Base-by-base conservation (phyloP, 2,797 vertebrate species). In the Alauda arvensis region DNA sequence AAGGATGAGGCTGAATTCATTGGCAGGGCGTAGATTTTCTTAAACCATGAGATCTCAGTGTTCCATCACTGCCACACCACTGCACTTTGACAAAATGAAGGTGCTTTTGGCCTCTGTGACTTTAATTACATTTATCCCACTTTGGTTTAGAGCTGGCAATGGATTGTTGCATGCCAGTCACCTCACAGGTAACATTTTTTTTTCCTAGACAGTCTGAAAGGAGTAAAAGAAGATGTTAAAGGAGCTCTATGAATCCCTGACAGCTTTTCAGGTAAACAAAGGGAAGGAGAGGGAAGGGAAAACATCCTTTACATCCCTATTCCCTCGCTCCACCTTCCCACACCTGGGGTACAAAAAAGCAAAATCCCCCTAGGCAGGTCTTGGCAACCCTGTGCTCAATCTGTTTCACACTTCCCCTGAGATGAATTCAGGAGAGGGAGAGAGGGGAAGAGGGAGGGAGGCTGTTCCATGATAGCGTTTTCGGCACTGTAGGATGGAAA, bases 321-420 rank as follows among this genome's bases (percentile, higher is more conserved):
- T 94, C 48, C 66, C 84, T 78, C 16, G 21, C 37, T 91, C 34
- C 70, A 74, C 83, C 77, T 94, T 92, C 57, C 83, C 49, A 86
- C 88, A 92, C 72, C 66, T 91, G 79, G 53, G 67, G 48, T 86
- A 89, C 79, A 88, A 65, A 55, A 79, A 59, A 76, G 26, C 28
- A 82, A 94, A 91, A 76, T 94, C 92, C 82, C 88, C 46, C 49
- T 69, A 88, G 87, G 72, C 48, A 33, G 42, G 78, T 68, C 85
- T 94, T 95, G 81, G 85, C 93, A 92, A 78, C 45, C 68, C 39
- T 63, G 25, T 52, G 34, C 75, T 93, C 90, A 93, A 88, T 92
- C 87, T 95, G 91, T 83, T 87, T 81, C 84, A 77, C 14, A 18
- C 60, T 88, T 88, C 83, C 90, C 94, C 69, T 20, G 69, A 85